Base-by-base conservation (phyloP, 1,140 invertebrate genomes). In the Zaprionus taronus region DNA sequence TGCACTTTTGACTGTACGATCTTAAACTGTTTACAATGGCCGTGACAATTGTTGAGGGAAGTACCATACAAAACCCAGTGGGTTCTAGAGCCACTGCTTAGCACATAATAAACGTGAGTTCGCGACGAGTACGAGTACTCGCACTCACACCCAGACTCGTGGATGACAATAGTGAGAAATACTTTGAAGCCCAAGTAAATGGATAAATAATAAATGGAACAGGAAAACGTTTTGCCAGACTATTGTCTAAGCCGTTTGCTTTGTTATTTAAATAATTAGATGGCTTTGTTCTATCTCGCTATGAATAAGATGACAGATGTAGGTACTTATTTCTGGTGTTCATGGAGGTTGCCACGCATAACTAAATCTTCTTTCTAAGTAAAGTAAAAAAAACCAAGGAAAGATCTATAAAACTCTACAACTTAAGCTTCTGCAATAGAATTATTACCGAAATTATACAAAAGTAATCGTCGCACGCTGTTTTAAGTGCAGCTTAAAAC, bases 11-110 rank as follows among this genome's bases (percentile, higher is more conserved):
- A 56, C 51, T 57, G 69, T 68, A 72, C n/a, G 34, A 58, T 74
- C 77, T 89, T 81, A 80, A 83, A 80, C 71, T 87, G 77, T 80
- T 87, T 80, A 83, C 83, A 83, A 83, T 89, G 78, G 70, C 83
- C 83, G 61, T 89, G 84, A 81, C 71, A 80, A 61, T 58, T 64
- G 71, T 56, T 60, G 44, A 41, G 80, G 80, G 73, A 87, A 74
- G 83, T 83, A 51, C 31, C 41, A 20, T n/a, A 55, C 68, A 83
- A 80, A 74, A 57, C 67, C 64, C 61, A 72, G 71, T 57, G 20
- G 66, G 56, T 87, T 89, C 84, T 81, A 71, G 70, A 83, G 20
- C 17, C 17, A 49, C 20, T 22, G 41, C 41, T 17, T 2, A 44
- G 83, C 79, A 67, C 76, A 74, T 67, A 80, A 77, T 80, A 53